A percentile compares a stretch with the other conserved stretches of the same genome.
phyloP scores from a whole-genome alignment of 2,113 vertebrate species.

The Nerophis ophidion region DNA sequence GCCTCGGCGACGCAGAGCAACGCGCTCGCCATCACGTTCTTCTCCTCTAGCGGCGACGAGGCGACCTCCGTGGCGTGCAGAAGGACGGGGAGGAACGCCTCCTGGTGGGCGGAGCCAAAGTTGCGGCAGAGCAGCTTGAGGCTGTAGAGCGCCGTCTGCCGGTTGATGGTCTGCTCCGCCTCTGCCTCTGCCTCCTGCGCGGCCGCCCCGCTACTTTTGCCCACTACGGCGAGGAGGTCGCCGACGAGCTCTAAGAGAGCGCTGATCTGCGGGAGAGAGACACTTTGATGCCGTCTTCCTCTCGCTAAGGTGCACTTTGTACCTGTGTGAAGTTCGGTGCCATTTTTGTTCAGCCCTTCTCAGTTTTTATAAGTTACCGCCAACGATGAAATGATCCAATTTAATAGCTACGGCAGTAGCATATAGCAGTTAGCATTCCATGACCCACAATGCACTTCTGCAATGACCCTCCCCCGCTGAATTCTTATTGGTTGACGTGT shows the following conservation, averaged over 20 bases:
- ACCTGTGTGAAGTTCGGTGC: too few relatives aligned
- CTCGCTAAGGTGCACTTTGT: too few relatives aligned
- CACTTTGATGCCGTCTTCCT: not conserved
- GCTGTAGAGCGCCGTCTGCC: constrained; percentile 91
- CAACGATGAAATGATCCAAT: too few relatives aligned
- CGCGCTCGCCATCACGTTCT: constrained; percentile 84
- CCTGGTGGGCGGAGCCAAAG: constrained; percentile 75
- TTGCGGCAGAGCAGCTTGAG: constrained; percentile 90
- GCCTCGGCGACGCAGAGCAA: constrained; percentile 89
- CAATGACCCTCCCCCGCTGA: too few relatives aligned
- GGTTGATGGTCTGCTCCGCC: constrained; percentile 84
- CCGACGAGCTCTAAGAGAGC: constrained; percentile 77
- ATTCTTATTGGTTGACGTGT: too few relatives aligned
- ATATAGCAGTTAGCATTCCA: too few relatives aligned
- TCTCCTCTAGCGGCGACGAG: constrained; percentile 75
- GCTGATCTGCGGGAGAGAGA: constrained; percentile 63
- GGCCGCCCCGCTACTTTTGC: constrained; percentile 35
- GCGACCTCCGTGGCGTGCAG: constrained; percentile 69
- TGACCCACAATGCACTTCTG: too few relatives aligned
- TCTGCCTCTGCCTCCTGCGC: constrained; percentile 52
- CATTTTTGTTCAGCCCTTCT: too few relatives aligned
- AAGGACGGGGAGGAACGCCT: constrained; percentile 79
- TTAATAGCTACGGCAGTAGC: too few relatives aligned
- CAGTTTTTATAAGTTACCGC: too few relatives aligned
- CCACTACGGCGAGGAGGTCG: constrained; percentile 77